These are phyloP conservation scores for Mantis religiosa DNA, from an alignment of 2,888 invertebrate genomes.

Conservation along the genomic window DNA sequence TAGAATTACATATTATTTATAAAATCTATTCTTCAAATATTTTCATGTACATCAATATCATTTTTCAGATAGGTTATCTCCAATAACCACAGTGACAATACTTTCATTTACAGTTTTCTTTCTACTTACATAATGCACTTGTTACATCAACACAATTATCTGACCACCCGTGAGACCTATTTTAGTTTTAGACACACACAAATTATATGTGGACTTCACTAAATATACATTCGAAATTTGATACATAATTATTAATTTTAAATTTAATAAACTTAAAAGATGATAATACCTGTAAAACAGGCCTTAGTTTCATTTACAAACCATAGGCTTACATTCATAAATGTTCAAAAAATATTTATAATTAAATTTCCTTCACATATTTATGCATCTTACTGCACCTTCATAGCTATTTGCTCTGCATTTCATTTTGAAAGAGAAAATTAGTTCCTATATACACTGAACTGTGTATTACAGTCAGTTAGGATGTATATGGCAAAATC, in stretches of 20 bases:
- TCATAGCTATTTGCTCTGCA: neutral
- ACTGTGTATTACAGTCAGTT: neutral
- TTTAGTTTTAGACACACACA: neutral
- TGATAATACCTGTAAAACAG: neutral
- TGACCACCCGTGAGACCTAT: neutral
- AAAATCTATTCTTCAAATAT: neutral
- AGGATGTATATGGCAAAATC: neutral
- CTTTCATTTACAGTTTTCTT: neutral
- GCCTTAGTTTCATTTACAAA: too few species aligned
- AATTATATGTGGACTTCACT: neutral
- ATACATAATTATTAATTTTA: neutral
- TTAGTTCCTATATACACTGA: neutral
- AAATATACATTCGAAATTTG: neutral
- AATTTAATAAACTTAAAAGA: neutral
- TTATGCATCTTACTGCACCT: neutral
- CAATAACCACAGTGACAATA: neutral
- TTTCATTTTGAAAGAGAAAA: neutral
- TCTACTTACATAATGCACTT: neutral
- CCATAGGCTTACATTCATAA: neutral
- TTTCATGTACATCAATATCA: constrained; percentile 19
- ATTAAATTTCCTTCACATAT: neutral
- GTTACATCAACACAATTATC: neutral
- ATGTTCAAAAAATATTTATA: neutral
- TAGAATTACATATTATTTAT: neutral
- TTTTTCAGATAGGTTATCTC: neutral